These are phyloP conservation scores for Agrotis ipsilon DNA, from an alignment of 2,888 invertebrate species.

Conservation along the genomic window DNA sequence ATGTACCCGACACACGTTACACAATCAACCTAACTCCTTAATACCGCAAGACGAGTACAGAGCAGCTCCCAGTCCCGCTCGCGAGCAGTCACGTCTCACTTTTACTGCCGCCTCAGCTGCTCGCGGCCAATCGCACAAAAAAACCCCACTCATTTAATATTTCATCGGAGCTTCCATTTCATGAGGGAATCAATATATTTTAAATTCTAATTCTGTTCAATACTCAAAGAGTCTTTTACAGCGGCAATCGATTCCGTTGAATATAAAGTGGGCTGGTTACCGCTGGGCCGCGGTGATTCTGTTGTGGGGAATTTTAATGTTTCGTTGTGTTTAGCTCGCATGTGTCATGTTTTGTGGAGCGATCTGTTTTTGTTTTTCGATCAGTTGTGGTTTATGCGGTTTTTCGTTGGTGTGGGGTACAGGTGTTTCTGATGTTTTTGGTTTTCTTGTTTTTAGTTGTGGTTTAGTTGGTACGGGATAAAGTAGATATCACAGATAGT, in stretches of 20 bases:
- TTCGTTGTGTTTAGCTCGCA: constrained; percentile 52
- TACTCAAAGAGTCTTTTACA: constrained; percentile 82
- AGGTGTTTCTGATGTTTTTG: not conserved
- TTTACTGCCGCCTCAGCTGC: constrained; percentile 89
- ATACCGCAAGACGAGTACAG: constrained; percentile 36
- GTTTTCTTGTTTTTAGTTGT: not conserved
- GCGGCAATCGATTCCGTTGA: constrained; percentile 82
- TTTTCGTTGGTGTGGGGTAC: not conserved
- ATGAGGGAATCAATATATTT: constrained; percentile 87
- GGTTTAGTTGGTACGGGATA: too few relatives aligned
- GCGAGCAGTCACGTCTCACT: constrained; percentile 82
- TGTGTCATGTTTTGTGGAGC: constrained; percentile 31
- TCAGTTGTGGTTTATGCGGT: constrained; percentile 4
- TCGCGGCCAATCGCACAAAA: constrained; percentile 85
- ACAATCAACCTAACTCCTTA: constrained; percentile 50
- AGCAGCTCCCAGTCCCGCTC: constrained; percentile 30
- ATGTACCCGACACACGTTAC: constrained; percentile 26
- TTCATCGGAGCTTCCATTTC: constrained; percentile 78
- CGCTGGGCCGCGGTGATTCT: constrained; percentile 67
- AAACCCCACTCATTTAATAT: constrained; percentile 71
- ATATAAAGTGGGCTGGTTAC: constrained; percentile 79
- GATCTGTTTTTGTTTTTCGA: constrained; percentile 27
- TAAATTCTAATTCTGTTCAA: constrained; percentile 87
- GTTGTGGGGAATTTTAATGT: constrained; percentile 65
- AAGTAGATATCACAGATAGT: too few relatives aligned